Evolutionary conservation across 2,888 invertebrate species (phyloP), one percentile per base, ranked within the genome.

Genomic region (Lithophane socia): DNA sequence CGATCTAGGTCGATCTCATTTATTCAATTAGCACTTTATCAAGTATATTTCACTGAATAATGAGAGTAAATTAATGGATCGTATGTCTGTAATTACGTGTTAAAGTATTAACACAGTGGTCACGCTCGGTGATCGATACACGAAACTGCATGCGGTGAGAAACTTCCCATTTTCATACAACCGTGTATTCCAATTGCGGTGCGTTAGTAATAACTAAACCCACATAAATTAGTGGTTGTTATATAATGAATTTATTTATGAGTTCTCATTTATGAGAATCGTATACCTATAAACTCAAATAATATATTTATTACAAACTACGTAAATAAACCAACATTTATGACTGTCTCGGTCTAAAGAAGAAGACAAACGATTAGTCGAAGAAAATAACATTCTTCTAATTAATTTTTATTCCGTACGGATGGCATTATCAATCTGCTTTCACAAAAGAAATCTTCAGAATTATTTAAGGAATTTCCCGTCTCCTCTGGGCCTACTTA

Each of bases 381-480:
- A 60, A 64, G 60, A 52, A 71, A 74, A 70, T 70, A 71, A 56
- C 37, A 72, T 65, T 69, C 12, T 61, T 16, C 37, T 69, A 60
- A 75, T 67, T 84, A 49, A 56, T 82, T 75, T 58, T 76, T 72
- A 76, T 69, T 76, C 65, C 68, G 18, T 58, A 75, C 44, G 42
- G 56, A 63, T 67, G 63, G 47, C n/a, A 63, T 69, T 73, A 82
- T 82, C 64, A 82, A 82, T 85, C 52, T 82, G 29, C 65, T 72
- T 82, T 42, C 9, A 56, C 52, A 83, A 77, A 86, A 74, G 49
- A 73, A 83, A 77, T 68, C 68, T 72, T 67, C 42, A 64, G 69
- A 79, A 84, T 81, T 86, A 87, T 86, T 81, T 77, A 85, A 80
- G 73, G 61, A 78, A 79, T 82, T 80, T 72, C 47, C 64, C 78